phyloP scores from a whole-genome alignment of 2,888 invertebrate genomes.

The Idaea biselata region DNA sequence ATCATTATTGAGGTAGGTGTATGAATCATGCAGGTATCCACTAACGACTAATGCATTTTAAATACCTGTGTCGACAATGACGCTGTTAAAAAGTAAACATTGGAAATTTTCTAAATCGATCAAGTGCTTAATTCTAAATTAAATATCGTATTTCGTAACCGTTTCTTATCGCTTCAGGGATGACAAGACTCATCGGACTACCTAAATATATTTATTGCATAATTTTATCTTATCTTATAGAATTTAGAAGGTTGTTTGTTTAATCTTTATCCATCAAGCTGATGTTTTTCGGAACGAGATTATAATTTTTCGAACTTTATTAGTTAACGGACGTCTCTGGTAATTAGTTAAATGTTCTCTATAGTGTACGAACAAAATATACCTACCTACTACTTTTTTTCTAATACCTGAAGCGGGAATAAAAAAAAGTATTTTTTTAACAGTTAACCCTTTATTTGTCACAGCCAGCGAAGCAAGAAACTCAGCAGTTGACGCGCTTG shows the following conservation, averaged over 20 bases:
- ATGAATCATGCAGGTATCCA: not conserved
- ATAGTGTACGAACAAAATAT: no score
- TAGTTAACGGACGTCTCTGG: not conserved
- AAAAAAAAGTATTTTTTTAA: not conserved
- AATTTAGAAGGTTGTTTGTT: not conserved
- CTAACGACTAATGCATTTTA: not conserved
- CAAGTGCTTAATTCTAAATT: not conserved
- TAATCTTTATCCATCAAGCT: constrained; percentile 1
- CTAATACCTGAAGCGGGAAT: no score
- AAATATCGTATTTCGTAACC: not conserved
- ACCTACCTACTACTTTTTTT: no score
- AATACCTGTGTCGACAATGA: not conserved
- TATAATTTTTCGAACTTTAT: not conserved
- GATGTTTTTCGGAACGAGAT: not conserved
- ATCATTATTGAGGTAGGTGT: no score
- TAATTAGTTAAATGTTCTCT: constrained; percentile 6
- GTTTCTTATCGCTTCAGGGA: not conserved
- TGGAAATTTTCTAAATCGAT: not conserved
- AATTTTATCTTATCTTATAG: not conserved
- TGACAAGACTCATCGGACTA: not conserved
- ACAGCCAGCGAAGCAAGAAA: constrained; percentile 68
- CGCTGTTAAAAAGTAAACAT: not conserved
- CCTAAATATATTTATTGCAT: constrained; percentile 1
- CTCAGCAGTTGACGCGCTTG: constrained; percentile 75
- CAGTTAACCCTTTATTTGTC: not conserved